Evolutionary conservation across 2,113 vertebrate species (phyloP), one percentile per base, ranked within the genome.

Genomic region (Microcebus tavaratra): DNA sequence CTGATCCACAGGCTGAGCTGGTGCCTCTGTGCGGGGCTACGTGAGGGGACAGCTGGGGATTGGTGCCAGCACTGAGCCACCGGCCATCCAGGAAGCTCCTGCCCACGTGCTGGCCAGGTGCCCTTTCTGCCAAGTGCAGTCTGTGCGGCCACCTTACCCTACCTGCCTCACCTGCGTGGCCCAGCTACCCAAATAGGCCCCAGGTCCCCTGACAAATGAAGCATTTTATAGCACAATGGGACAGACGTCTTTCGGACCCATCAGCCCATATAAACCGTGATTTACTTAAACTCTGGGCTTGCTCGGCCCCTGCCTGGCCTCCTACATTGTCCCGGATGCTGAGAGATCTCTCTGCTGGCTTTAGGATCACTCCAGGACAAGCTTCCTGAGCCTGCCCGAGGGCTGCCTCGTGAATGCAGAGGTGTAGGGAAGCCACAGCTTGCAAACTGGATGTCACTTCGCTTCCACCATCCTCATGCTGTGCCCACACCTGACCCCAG

Each of bases 221-320:
- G 12, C n/a, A 91, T 91, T 95, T 95, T 94, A 61, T 83, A 87
- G 94, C 92, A 84, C 34, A 78, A 72, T 63, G 48, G 63, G 0
- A 2, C 92, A 80, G 95, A 93, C 70, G 76, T 97, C 97, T 95
- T 94, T 96, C 87, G 90, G 96, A 97, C 78, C 90, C 95, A 84
- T 98, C 76, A 57, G 95, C 53, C 81, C 42, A 76, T 96, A 50
- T 84, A 96, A 98, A 95, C 91, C 34, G 4, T 18, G 82, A 95
- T 96, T 99, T 98, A 97, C 98, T 98, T 98, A 98, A 98, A 99
- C 98, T 98, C 98, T 89, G 94, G 98, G 96, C 97, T 97, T 86
- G 85, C 84, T 96, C 87, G 97, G 97, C 96, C 90, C 97, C 97
- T 96, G 80, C 96, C 95, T 92, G 95, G 73, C 96, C 96, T 98